phyloP scores from a whole-genome alignment of 2,797 vertebrate species.

The Poeciliopsis paucimaculata region DNA sequence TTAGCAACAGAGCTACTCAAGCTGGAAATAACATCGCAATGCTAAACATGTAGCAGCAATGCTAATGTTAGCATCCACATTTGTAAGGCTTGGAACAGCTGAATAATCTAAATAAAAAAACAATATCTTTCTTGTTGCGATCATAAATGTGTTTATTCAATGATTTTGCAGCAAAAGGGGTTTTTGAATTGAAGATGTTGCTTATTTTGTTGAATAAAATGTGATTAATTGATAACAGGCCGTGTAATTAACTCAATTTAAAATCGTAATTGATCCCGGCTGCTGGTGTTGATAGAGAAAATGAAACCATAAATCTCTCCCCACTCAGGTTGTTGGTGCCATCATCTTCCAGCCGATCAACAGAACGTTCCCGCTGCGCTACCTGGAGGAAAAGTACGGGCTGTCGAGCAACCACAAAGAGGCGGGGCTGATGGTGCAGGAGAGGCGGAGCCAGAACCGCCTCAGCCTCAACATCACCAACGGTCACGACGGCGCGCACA shows the following conservation, averaged over 20 bases:
- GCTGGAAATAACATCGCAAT: too few species aligned
- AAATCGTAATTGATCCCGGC: too few species aligned
- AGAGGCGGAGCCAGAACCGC: conserved; percentile 84
- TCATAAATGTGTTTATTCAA: too few species aligned
- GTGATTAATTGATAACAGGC: too few species aligned
- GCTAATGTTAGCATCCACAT: too few species aligned
- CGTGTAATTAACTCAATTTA: too few species aligned
- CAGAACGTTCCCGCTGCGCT: conserved; percentile 89
- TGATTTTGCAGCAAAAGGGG: background rate
- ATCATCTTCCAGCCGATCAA: conserved; percentile 97
- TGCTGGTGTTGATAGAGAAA: too few species aligned
- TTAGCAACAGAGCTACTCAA: background rate
- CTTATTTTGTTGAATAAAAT: background rate
- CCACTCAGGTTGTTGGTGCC: conserved; percentile 84
- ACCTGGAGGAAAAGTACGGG: conserved; percentile 91
- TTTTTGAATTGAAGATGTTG: background rate
- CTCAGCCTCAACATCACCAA: conserved; percentile 88
- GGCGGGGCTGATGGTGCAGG: conserved; percentile 63
- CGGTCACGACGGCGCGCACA: conserved; percentile 67
- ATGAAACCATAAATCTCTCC: background rate
- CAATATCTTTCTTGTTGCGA: too few species aligned
- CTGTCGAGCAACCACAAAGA: conserved; percentile 69
- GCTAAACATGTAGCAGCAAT: too few species aligned
- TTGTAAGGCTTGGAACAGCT: too few species aligned
- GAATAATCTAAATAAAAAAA: too few species aligned